phyloP scores from a whole-genome alignment of 2,888 invertebrate genomes.

The Eumacrocentrus americanus region DNA sequence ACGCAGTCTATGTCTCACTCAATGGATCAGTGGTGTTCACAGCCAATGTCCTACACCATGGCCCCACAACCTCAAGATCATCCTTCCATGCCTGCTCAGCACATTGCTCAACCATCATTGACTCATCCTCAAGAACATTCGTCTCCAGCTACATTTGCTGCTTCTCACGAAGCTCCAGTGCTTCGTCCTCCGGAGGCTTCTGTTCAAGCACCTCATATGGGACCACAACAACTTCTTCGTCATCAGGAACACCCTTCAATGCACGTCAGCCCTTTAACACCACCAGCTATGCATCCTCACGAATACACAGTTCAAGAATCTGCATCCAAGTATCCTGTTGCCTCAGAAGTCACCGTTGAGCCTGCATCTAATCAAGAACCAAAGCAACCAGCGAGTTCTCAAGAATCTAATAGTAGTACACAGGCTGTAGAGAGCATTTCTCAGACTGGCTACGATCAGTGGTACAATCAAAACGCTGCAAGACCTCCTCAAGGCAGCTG shows the following conservation, averaged over 20 bases:
- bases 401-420: background rate
- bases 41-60: background rate
- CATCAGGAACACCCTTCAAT: slow-evolving; percentile 6
- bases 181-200: background rate
- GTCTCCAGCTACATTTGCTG: too few species aligned
- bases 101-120: background rate
- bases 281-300: background rate
- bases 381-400: slow-evolving; percentile 20
- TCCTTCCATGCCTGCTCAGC: background rate
- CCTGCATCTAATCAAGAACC: slow-evolving; percentile 5
- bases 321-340: background rate
- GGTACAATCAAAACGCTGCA: slow-evolving; percentile 53
- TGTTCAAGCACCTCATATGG: background rate
- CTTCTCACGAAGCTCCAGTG: background rate
- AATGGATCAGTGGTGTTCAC: background rate
- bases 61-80: background rate
- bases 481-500: slow-evolving; percentile 45
- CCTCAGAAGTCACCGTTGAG: background rate
- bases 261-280: background rate
- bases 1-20: slow-evolving; percentile 23
- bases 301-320: background rate
- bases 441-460: slow-evolving; percentile 53
- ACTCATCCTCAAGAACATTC: background rate
- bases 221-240: background rate
- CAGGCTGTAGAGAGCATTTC: slow-evolving; percentile 29